Conservation (phyloP, 1,140 invertebrate genomes). For the Zaprionus kolodkinae region DNA sequence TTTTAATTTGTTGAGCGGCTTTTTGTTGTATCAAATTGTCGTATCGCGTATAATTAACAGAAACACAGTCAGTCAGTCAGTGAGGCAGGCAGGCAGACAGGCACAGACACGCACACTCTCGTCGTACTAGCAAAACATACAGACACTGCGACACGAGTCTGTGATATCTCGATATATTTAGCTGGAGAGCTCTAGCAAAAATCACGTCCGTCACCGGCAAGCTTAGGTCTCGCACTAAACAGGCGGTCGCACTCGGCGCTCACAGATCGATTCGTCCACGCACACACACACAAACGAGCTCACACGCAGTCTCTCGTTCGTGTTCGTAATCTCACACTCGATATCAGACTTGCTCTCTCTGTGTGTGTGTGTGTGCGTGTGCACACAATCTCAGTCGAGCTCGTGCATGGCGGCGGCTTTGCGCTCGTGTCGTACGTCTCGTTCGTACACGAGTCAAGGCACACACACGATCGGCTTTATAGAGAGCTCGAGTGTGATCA, state of each 20-base stretch:
- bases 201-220: slow-evolving; percentile 50
- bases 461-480: background rate
- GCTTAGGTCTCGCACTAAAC: slow-evolving; percentile 56
- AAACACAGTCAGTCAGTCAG: slow-evolving; percentile 22
- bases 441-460: background rate
- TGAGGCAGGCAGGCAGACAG: too few relatives aligned
- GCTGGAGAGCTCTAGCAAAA: slow-evolving; percentile 2
- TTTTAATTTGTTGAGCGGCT: slow-evolving; percentile 19
- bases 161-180: background rate
- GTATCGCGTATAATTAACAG: slow-evolving; percentile 59
- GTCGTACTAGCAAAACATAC: background rate
- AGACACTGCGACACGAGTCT: slow-evolving; percentile 21
- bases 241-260: slow-evolving; percentile 8
- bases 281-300: background rate
- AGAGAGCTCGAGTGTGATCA: too few relatives aligned
- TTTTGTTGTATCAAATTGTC: slow-evolving; percentile 41
- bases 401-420: background rate
- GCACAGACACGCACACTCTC: slow-evolving; percentile 39
- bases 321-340: background rate
- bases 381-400: background rate
- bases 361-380: too few relatives aligned
- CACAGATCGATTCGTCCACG: slow-evolving; percentile 15
- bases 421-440: background rate
- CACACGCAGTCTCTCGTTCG: background rate
- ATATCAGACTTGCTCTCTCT: background rate